phyloP scores from a whole-genome alignment of 1,140 invertebrate species.

The Ceratosolen fusciceps region DNA sequence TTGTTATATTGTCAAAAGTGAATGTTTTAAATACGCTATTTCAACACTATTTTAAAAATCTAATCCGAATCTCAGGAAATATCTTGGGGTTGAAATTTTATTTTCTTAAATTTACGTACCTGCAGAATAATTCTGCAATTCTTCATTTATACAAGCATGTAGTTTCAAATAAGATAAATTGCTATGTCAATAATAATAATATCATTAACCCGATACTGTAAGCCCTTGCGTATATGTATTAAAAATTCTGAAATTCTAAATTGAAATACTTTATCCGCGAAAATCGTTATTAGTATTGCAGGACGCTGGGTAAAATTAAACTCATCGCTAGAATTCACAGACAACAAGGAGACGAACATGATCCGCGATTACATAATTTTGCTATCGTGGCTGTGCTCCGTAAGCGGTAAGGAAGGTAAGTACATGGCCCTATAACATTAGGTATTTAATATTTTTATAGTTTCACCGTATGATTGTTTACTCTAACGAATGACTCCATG shows the following conservation, averaged over 20 bases:
- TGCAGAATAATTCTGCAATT: too few species aligned
- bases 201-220: too few species aligned
- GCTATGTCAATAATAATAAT: too few species aligned
- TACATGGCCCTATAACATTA: not conserved
- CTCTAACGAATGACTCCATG: conserved; percentile 57
- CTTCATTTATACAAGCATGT: too few species aligned
- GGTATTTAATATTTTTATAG: not conserved
- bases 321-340: not conserved
- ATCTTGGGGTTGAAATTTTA: too few species aligned
- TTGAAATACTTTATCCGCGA: not conserved
- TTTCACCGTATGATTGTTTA: not conserved
- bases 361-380: conserved; percentile 68
- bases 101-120: too few species aligned
- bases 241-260: not conserved
- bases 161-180: too few species aligned
- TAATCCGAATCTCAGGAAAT: too few species aligned
- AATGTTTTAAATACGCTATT: too few species aligned
- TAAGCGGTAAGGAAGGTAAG: conserved; percentile 67
- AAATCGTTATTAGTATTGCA: not conserved
- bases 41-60: too few species aligned
- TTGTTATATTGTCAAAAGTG: too few species aligned
- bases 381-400: conserved; percentile 66
- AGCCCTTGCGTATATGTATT: too few species aligned
- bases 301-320: not conserved
- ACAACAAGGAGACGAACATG: conserved; percentile 53